A percentile compares a stretch with the other conserved stretches of the same genome.
phyloP scores from a whole-genome alignment of 2,888 invertebrate species.

The Eurois occulta region DNA sequence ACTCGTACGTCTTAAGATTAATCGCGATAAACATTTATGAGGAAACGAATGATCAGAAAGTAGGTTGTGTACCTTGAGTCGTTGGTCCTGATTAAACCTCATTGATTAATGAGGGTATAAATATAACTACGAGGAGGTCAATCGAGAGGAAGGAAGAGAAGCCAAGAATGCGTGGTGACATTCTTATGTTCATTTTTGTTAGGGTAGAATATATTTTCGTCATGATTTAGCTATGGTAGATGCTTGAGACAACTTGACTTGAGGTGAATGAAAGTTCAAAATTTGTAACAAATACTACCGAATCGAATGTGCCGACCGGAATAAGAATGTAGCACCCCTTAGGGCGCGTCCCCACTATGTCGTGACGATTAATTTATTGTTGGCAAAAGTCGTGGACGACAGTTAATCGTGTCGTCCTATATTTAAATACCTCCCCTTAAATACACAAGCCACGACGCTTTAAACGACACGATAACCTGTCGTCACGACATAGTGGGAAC shows the following conservation, averaged over 20 bases:
- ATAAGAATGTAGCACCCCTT: not conserved
- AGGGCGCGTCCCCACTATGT: no score
- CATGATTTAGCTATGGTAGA: not conserved
- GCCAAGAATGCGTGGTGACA: not conserved
- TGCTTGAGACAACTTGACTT: not conserved
- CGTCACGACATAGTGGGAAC: no score
- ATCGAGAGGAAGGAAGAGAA: constrained; percentile 3
- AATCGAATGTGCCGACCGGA: not conserved
- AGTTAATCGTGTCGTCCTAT: no score
- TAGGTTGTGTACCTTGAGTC: constrained; percentile 28
- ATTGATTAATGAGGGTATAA: constrained; percentile 4
- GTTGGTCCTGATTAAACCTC: not conserved
- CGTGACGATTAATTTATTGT: no score
- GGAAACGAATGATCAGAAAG: constrained; percentile 40
- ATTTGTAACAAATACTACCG: not conserved
- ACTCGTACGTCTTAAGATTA: constrained; percentile 10
- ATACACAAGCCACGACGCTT: no score
- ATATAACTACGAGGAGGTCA: not conserved
- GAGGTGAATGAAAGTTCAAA: not conserved
- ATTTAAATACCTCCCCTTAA: no score
- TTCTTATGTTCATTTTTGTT: not conserved
- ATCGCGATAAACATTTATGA: constrained; percentile 27
- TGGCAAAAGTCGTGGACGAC: no score
- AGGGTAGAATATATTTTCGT: not conserved
- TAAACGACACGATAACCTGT: no score